Evolutionary conservation across 2,888 invertebrate species (phyloP).

Genomic region (Julus scanicus): DNA sequence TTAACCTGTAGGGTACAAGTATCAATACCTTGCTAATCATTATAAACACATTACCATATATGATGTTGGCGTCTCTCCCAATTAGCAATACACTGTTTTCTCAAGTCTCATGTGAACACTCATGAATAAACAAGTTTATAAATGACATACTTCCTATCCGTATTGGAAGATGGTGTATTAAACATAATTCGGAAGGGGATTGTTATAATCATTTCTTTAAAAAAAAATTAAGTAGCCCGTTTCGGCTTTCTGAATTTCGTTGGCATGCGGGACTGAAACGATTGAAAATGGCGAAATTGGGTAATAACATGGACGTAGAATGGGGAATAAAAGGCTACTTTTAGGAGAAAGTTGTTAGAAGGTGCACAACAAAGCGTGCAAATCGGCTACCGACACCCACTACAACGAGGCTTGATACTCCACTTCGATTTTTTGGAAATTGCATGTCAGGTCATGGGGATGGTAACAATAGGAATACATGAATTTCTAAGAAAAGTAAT

Average conservation of each 20-base stretch:
- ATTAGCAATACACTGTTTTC: background rate
- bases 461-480: background rate
- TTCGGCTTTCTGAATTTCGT: background rate
- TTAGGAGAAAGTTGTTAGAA: slow-evolving; percentile 11
- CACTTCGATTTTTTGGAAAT: background rate
- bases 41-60: background rate
- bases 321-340: background rate
- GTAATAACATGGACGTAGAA: background rate
- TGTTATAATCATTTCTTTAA: background rate
- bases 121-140: background rate
- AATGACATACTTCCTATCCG: background rate
- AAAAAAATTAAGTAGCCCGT: background rate
- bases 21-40: background rate
- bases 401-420: background rate
- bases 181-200: background rate
- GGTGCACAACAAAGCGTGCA: background rate
- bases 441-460: slow-evolving; percentile 8
- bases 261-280: background rate
- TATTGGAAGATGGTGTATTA: background rate
- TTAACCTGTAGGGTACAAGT: background rate
- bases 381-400: slow-evolving; percentile 17
- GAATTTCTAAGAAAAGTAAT: background rate
- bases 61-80: background rate
- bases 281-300: background rate
- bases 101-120: background rate